A percentile compares a stretch with the other conserved stretches of the same genome.
Evolutionary conservation across 2,113 vertebrate genomes (phyloP).

Genomic region (Chaetura pelagica): DNA sequence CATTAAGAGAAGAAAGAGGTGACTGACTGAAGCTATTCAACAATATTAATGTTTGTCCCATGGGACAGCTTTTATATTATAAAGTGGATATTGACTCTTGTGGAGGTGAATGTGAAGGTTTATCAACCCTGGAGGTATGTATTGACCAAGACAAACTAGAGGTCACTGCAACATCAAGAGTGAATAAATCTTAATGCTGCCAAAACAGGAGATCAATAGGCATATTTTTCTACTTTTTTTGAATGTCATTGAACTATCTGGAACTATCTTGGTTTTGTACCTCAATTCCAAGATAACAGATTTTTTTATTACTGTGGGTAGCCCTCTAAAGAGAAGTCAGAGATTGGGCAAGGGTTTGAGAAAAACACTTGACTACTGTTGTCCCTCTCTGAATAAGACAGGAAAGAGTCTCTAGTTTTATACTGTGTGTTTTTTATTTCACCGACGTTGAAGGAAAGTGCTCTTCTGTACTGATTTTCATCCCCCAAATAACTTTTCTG

Average conservation of each 20-base stretch:
- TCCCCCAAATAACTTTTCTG: not conserved
- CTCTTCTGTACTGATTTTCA: not conserved
- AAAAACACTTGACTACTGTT: not conserved
- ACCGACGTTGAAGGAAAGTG: not conserved
- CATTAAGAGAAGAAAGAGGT: conserved; percentile 23
- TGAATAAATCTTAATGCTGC: conserved; percentile 69
- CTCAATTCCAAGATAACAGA: not conserved
- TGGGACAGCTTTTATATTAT: conserved; percentile 38
- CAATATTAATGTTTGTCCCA: conserved; percentile 53
- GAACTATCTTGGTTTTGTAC: not conserved
- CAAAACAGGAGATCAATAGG: conserved; percentile 62
- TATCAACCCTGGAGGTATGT: conserved; percentile 55
- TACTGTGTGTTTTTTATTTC: not conserved
- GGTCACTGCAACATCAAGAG: conserved; percentile 61
- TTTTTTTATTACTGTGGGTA: not conserved
- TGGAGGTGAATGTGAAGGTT: conserved; percentile 65
- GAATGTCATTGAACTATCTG: conserved; percentile 40
- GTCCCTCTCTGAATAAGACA: not conserved
- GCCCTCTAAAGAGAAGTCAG: not conserved
- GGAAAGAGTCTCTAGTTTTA: not conserved
- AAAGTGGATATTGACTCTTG: conserved; percentile 60
- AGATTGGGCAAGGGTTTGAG: not conserved
- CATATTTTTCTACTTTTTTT: conserved; percentile 58
- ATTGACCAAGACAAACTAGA: conserved; percentile 63
- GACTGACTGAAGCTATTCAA: not conserved